Base-by-base conservation (phyloP, 1,140 invertebrate species). In the Chrysomallon squamiferum region DNA sequence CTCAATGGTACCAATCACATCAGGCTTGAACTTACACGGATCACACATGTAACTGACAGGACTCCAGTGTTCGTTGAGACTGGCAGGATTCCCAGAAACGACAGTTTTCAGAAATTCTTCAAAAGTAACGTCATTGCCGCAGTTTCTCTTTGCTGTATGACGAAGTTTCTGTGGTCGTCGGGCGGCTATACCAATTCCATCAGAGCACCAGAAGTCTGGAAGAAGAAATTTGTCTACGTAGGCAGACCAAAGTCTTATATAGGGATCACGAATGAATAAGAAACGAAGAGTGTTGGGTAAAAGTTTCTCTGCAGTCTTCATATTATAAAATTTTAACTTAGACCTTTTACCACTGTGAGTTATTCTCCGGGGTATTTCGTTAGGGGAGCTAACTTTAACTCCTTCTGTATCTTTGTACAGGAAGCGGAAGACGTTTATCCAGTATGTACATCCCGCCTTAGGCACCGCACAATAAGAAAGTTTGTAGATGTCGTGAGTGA, bases 141-240 rank as follows among this genome's bases (percentile, higher is more conserved):
- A 67, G 7, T 29, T 2, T 27, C 33, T 13, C 27, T 29, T 18
- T 41, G 15, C 9, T 38, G 25, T 11, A 29, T 18, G 11, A 20
- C 33, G n/a, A 25, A 20, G 11, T n/a, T 22, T n/a, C n/a, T n/a
- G n/a, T 18, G 45, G 32, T 25, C 32, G 30, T 7, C 35, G 9
- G 22, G 50, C 60, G 9, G 18, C 15, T 9, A 67, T 61, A n/a
- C 61, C 18, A 9, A 5, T 20, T 6, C 62, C 66, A 7, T 30
- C 22, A 11, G 45, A 29, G 22, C 20, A 2, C 71, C 68, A 73
- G 29, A 62, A 70, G 41, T 70, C 71, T 4, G 68, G 68, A 2
- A 73, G 45, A 22, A 66, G 43, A 62, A 73, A 64, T 54, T 73
- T 73, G 59, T 73, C 71, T 15, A 73, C 29, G 35, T 68, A 73